phyloP scores from a whole-genome alignment of 2,113 vertebrate genomes.

The Lucifuga dentata region DNA sequence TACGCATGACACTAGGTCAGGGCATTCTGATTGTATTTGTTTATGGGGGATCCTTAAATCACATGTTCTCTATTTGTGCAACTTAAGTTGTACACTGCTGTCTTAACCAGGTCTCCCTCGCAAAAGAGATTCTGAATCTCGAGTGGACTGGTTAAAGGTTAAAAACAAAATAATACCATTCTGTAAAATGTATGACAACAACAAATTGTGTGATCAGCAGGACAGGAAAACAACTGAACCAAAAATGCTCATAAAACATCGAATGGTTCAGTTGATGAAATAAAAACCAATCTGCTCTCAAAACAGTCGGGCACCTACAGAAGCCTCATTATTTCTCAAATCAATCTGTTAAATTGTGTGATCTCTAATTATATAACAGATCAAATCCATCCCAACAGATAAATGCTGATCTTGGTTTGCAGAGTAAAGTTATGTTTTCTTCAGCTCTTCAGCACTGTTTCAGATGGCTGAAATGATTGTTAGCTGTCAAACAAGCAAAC shows the following conservation, averaged over 20 bases:
- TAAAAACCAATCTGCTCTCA: constrained; percentile 45
- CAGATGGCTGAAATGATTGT: neutral
- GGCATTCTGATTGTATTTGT: constrained; percentile 14
- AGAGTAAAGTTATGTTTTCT: too few relatives aligned
- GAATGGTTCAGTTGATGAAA: constrained; percentile 37
- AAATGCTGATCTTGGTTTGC: constrained; percentile 29
- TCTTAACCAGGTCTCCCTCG: too few relatives aligned
- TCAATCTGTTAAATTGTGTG: constrained; percentile 54
- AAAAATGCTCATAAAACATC: too few relatives aligned
- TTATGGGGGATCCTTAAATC: too few relatives aligned
- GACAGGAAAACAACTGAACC: neutral
- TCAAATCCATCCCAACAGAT: constrained; percentile 29
- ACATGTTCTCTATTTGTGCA: too few relatives aligned
- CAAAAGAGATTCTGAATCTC: too few relatives aligned
- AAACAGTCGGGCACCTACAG: constrained; percentile 25
- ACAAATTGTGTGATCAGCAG: constrained; percentile 1
- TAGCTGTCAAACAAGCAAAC: constrained; percentile 27
- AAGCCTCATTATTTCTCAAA: constrained; percentile 48
- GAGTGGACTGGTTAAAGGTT: too few relatives aligned
- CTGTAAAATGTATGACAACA: constrained; percentile 4
- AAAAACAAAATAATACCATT: too few relatives aligned
- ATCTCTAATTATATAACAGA: constrained; percentile 5
- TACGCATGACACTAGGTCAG: constrained; percentile 30
- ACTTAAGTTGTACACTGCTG: too few relatives aligned
- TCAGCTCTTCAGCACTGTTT: too few relatives aligned